Conservation (phyloP, 2,113 vertebrate genomes). For the Osmerus eperlanus region DNA sequence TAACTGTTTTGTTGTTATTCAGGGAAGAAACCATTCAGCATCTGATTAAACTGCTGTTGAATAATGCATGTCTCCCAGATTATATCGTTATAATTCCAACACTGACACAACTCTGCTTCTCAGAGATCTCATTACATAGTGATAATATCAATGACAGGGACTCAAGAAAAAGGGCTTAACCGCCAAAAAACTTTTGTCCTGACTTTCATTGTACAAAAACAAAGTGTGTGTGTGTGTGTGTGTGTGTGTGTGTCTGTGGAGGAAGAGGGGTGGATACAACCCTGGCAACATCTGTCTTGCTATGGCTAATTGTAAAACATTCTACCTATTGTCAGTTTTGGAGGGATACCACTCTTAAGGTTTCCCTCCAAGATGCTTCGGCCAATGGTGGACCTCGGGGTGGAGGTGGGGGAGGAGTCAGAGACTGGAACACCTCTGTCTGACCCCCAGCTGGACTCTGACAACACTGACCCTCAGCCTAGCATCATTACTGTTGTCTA, state of each 20-base stretch:
- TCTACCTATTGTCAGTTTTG: slow-evolving; percentile 68
- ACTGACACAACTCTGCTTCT: too few relatives aligned
- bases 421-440: slow-evolving; percentile 57
- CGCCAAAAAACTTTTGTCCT: slow-evolving; percentile 62
- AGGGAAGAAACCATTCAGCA: too few relatives aligned
- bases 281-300: slow-evolving; percentile 65
- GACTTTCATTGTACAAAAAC: slow-evolving; percentile 56
- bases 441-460: slow-evolving; percentile 52
- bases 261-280: slow-evolving; percentile 42
- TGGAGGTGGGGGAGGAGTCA: slow-evolving; percentile 29
- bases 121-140: too few relatives aligned
- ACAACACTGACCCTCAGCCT: slow-evolving; percentile 49
- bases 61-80: too few relatives aligned
- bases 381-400: slow-evolving; percentile 60
- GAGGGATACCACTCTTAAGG: slow-evolving; percentile 60
- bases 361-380: slow-evolving; percentile 69
- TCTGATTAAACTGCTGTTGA: too few relatives aligned
- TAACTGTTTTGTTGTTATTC: too few relatives aligned
- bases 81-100: too few relatives aligned
- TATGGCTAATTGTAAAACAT: slow-evolving; percentile 66
- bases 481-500: slow-evolving; percentile 12
- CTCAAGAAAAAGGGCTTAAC: slow-evolving; percentile 21
- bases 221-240: slow-evolving; percentile 17
- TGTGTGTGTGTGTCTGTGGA: slow-evolving; percentile 22
- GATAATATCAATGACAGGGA: too few relatives aligned